Base-by-base conservation (phyloP, 2,888 invertebrate genomes). In the Platycheirus albimanus region DNA sequence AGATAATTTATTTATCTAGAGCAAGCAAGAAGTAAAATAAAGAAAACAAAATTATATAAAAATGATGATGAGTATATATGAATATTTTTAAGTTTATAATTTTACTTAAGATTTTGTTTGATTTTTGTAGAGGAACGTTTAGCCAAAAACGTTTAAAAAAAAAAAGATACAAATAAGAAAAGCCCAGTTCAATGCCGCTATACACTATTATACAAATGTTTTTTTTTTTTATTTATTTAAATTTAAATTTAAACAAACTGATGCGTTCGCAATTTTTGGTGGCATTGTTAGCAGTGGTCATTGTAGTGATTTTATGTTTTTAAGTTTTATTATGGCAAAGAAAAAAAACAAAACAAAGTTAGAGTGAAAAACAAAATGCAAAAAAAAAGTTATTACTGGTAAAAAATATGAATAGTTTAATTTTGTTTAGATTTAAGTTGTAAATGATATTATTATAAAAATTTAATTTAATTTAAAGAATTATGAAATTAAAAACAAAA, bases 401-500 rank as follows among this genome's bases (percentile, higher is more conserved):
- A 72, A 78, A 69, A 49, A 13, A 47, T 47, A 67, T 67, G 52
- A 70, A 83, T 83, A 83, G 83, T 83, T 83, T 83, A 83, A 83
- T 83, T 83, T 83, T 86, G 86, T 88, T 88, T 89, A 89, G 89
- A 70, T 70, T 86, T 89, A 89, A 89, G 90, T 88, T 90, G 90
- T 90, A 90, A 89, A 90, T 89, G 89, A 90, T 89, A 89, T 86
- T 88, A 87, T 88, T 78, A 83, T 83, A 78, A 86, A 58, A 88
- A 86, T 87, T 89, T 83, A 87, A 87, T 86, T 85, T 85, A 85
- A 85, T 84, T 84, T 85, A 84, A 86, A 87, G 86, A 86, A 87
- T 86, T 86, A 85, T 69, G 76, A 84, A 80, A 76, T 77, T 74
- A 77, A 84, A 78, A 86, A 81, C 81, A 85, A 77, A 83, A 78